Base-by-base conservation (phyloP, 2,113 vertebrate species). In the Dicentrarchus labrax region DNA sequence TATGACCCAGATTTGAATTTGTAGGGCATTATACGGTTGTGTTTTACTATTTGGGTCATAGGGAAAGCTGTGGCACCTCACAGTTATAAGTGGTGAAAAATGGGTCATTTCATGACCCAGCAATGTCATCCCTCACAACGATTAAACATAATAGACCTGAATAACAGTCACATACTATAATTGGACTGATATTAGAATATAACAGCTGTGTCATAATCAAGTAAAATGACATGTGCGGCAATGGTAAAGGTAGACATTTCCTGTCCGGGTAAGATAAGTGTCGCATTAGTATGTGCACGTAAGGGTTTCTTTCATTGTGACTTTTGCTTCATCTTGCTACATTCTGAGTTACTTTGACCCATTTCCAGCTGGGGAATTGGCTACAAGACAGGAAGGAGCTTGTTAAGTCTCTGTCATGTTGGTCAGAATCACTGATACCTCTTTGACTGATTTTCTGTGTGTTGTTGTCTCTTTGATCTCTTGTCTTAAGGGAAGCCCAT, bases 1-100 rank as follows among this genome's bases (percentile, higher is more conserved):
- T 38, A 5, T 89, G 88, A 89, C 89, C 89, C 68, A 92, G 56
- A 88, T 90, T 30, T 81, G 48, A 61, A 7, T 76, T 65, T 66
- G 43, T 50, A 47, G 72, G 72, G 36, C 62, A 64, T 82, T 72
- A 76, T 80, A 72, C 60, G 43, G 11, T 12, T 10, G 19, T 66
- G 45, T 51, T 86, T 78, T 78, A 69, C 24, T 30, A 83, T 88
- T 66, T 88, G 62, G 78, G 86, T 80, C 59, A 84, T 2, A 30
- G 17, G 39, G 41, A 76, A 78, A 72, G 72, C 68, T 83, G 22
- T 61, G 61, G 75, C 62, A 72, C 64, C 48, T 91, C 10, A 60
- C 43, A 61, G 64, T 62, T 30, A 51, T 72, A 36, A 72, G 16
- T 50, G 38, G 0, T 8, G 21, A 79, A 84, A 88, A 78, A 43